Base-by-base conservation (phyloP, 2,888 invertebrate genomes). In the Protonemura montana region DNA sequence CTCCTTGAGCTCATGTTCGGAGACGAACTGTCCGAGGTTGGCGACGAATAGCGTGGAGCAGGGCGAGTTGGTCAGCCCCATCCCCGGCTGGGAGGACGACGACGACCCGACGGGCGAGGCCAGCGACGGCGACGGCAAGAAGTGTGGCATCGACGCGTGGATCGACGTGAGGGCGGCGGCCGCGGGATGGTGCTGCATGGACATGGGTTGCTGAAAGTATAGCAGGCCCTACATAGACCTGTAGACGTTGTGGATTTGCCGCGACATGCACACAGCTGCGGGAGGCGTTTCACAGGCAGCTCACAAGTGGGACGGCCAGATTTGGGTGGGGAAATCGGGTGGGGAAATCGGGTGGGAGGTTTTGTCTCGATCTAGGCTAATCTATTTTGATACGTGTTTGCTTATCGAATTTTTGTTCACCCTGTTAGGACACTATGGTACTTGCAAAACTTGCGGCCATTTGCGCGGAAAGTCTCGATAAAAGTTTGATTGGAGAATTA, bases 1-100 rank as follows among this genome's bases (percentile, higher is more conserved):
- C 93, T 98, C 98, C 94, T 98, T 98, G 89, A 99, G 95, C 92
- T 99, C 99, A 91, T 99, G 98, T 93, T 99, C 99, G 89, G 98
- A 98, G 90, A 98, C 98, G 92, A 97, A 98, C 92, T 98, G 98
- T 89, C 99, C 98, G 91, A 99, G 94, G 93, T 99, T 99, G 91
- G 99, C 99, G 91, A 99, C 98, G 93, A 99, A 99, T 89, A 99
- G 95, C 89, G 99, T 99, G 90, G 98, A 98, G 94, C 98, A 98
- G 89, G 98, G 98, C 89, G 97, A 96, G 91, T 97, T 96, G 89
- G 89, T 89, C 89, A 90, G 90, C 87, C 91, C 90, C 93, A 94
- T 93, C 92, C 94, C 95, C 88, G 93, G 94, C 91, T 94, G 94
- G 87, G 95, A 94, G 89, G 95, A 94, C 88, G 94, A 94, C 88